These are phyloP conservation scores for Cotesia congregata DNA, from an alignment of 2,888 invertebrate species.

Conservation along the genomic window DNA sequence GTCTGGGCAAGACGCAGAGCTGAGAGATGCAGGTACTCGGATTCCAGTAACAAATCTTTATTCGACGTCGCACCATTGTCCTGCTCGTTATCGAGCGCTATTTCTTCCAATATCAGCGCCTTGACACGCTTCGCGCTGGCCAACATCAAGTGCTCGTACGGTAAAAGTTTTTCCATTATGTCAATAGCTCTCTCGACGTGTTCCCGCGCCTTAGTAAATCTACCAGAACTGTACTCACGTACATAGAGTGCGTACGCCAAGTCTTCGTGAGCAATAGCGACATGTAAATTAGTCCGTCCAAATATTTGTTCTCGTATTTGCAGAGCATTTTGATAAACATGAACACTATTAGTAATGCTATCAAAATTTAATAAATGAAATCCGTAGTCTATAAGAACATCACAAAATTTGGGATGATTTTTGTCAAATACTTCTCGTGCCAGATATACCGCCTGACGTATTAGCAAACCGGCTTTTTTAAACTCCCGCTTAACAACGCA, in stretches of 20 bases:
- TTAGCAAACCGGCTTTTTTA: conserved; percentile 83
- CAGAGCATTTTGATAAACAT: conserved; percentile 85
- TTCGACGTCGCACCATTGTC: conserved; percentile 77
- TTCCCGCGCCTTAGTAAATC: conserved; percentile 85
- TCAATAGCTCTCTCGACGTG: conserved; percentile 87
- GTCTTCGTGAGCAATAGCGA: conserved; percentile 92
- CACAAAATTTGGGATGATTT: conserved; percentile 86
- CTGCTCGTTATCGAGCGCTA: conserved; percentile 90
- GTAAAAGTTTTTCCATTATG: conserved; percentile 85
- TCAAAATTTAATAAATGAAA: conserved; percentile 93
- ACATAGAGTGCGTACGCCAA: conserved; percentile 94
- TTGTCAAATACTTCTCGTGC: conserved; percentile 77
- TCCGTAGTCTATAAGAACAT: conserved; percentile 89
- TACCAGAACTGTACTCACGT: conserved; percentile 90
- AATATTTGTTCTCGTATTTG: conserved; percentile 82
- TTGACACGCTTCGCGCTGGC: conserved; percentile 93
- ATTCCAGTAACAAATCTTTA: conserved; percentile 79
- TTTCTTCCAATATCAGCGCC: conserved; percentile 93
- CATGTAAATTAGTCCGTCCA: conserved; percentile 87
- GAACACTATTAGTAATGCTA: conserved; percentile 86
- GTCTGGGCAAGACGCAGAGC: conserved; percentile 84
- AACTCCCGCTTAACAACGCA: conserved; percentile 92
- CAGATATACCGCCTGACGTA: conserved; percentile 84
- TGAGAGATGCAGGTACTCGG: conserved; percentile 86
- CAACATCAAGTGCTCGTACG: conserved; percentile 85